Evolutionary conservation across 2,113 vertebrate genomes (phyloP), one percentile per base, ranked within the genome.

Genomic region (Cryptotis parvus): DNA sequence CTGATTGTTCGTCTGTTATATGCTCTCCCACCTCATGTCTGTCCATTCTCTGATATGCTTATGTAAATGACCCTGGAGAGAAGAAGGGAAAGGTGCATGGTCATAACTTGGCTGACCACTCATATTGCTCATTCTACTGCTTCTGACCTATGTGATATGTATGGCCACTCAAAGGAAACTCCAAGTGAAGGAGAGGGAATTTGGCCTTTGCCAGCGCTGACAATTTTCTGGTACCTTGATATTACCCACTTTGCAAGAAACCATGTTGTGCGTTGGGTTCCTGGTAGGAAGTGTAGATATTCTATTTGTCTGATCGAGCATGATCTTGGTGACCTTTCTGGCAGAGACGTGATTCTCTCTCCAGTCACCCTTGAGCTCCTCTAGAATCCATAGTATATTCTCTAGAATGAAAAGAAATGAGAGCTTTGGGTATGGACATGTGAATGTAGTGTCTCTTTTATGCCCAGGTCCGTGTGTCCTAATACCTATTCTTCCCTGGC

Each of bases 401-500:
- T 78, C 73, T 65, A 27, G 9, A 74, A n/a, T 29, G 29, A 74
- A 89, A 11, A 29, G 58, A 74, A 69, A 75, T 1, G 10, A 58
- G 45, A 82, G 41, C 35, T 65, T 45, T 85, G 55, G 22, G 26
- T 18, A 3, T 87, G 16, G 22, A 37, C 68, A 3, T 33, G 4
- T 69, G 55, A 18, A 3, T 68, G 58, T 75, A 7, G 1, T 63
- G 6, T 39, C 4, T 78, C 45, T 79, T 74, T 86, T 5, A 16
- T 52, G 11, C 29, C 33, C 49, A 41, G 2, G 27, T n/a, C 6
- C 0, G 0, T 16, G 11, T 43, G 45, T 63, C 83, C 26, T 18
- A 39, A 8, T 20, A 65, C 52, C 31, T 26, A 82, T 55, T 75
- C 55, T 78, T 16, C 35, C 41, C 9, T 55, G 33, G 18, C 9